Conservation (phyloP, 1,140 invertebrate genomes). For the Drosophila oshimai region DNA sequence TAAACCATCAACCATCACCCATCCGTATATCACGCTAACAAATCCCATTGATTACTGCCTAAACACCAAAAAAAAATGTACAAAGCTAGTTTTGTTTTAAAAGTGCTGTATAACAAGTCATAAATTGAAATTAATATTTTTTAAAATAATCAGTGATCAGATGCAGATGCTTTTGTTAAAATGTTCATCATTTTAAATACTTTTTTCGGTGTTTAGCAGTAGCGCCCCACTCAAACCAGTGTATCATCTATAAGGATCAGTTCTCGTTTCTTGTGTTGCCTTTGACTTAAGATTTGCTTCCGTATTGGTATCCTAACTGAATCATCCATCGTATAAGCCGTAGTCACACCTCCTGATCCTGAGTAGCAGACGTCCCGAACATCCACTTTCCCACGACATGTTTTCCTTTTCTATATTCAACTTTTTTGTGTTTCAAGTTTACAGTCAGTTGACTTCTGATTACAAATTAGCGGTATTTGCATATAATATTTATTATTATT, state of each 20-base stretch:
- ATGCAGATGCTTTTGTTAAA: no score
- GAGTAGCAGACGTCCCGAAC: constrained; percentile 1
- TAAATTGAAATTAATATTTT: neutral
- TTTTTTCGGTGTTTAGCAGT: neutral
- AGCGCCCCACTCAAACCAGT: neutral
- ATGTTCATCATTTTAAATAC: no score
- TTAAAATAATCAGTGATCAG: no score
- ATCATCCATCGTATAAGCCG: constrained; percentile 14
- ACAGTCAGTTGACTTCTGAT: constrained; percentile 45
- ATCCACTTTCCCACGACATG: neutral
- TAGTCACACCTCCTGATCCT: constrained; percentile 9
- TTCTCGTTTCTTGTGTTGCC: constrained; percentile 16
- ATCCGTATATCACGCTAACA: constrained; percentile 3
- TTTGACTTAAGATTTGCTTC: constrained; percentile 30
- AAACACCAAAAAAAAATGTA: neutral
- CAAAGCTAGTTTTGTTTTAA: no score
- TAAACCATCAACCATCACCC: constrained; percentile 3
- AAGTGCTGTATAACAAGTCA: no score
- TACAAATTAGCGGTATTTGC: constrained; percentile 57
- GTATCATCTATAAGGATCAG: constrained; percentile 12
- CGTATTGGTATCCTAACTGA: constrained; percentile 21
- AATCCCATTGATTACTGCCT: neutral
- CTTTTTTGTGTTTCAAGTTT: constrained; percentile 15
- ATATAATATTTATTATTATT: constrained; percentile 53
- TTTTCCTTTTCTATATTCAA: neutral